Conservation (phyloP, 2,888 invertebrate species). For the Tachina fera region DNA sequence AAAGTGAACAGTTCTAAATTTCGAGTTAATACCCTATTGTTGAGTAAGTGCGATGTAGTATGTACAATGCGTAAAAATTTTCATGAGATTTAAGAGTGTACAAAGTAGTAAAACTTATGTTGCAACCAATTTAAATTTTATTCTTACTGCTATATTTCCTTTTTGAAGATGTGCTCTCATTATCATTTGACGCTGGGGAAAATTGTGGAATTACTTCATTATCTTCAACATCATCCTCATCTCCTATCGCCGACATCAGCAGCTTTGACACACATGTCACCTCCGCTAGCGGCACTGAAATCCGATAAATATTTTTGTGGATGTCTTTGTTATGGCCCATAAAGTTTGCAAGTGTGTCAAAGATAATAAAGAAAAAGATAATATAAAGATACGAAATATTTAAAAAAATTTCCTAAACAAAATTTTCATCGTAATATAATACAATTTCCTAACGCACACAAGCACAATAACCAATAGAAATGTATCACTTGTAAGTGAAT, state of each 20-base stretch:
- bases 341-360: constrained; percentile 4
- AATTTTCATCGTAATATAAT: too few relatives aligned
- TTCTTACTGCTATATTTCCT: neutral
- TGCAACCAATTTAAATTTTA: neutral
- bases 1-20: too few relatives aligned
- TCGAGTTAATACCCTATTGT: too few relatives aligned
- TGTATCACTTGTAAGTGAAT: too few relatives aligned
- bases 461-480: too few relatives aligned
- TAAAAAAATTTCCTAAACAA: too few relatives aligned
- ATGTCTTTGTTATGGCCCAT: constrained; percentile 8
- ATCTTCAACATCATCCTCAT: neutral
- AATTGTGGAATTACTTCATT: neutral
- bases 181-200: neutral
- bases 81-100: too few relatives aligned
- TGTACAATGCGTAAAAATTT: too few relatives aligned
- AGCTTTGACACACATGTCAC: neutral
- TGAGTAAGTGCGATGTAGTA: too few relatives aligned
- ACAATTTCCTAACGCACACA: too few relatives aligned
- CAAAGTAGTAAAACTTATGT: neutral
- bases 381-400: too few relatives aligned
- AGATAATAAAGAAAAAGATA: too few relatives aligned
- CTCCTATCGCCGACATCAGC: constrained; percentile 3
- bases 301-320: constrained; percentile 2
- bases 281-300: neutral
- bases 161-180: neutral